A percentile compares a stretch with the other conserved stretches of the same genome.
phyloP scores from a whole-genome alignment of 2,888 invertebrate species.

The Platynereis dumerilii region DNA sequence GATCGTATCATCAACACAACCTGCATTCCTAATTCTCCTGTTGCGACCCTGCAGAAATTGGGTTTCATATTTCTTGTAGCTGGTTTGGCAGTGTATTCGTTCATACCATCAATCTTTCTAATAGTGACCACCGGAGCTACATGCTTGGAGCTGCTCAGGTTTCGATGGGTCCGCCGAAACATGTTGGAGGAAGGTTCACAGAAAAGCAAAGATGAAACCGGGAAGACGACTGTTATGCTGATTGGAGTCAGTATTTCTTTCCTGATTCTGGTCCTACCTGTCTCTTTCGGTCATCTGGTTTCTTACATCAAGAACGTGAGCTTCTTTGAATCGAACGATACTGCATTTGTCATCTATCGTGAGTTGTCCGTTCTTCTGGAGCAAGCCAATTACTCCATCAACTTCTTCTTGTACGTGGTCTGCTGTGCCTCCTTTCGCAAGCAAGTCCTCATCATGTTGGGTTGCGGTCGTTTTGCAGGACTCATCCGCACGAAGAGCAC shows the following conservation, averaged over 20 bases:
- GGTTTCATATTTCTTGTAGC: not conserved
- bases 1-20: conserved; percentile 35
- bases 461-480: not conserved
- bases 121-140: not conserved
- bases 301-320: conserved; percentile 24
- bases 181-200: not conserved
- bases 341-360: conserved; percentile 37
- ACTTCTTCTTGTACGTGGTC: conserved; percentile 48
- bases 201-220: not conserved
- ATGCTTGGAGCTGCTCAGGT: not conserved
- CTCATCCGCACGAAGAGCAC: no score
- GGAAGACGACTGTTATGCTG: conserved; percentile 15
- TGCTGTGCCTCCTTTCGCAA: conserved; percentile 41
- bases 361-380: conserved; percentile 46
- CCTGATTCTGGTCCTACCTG: conserved; percentile 15
- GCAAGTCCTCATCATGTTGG: not conserved
- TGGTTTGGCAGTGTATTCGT: conserved; percentile 7
- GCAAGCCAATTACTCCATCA: conserved; percentile 47
- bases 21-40: conserved; percentile 33
- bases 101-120: conserved; percentile 3
- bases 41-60: conserved; percentile 37
- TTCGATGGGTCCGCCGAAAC: not conserved
- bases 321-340: conserved; percentile 37
- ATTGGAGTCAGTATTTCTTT: conserved; percentile 14
- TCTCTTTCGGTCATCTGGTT: conserved; percentile 9